These are phyloP conservation scores for Labroides dimidiatus DNA, from an alignment of 2,797 vertebrate species.

Conservation along the genomic window DNA sequence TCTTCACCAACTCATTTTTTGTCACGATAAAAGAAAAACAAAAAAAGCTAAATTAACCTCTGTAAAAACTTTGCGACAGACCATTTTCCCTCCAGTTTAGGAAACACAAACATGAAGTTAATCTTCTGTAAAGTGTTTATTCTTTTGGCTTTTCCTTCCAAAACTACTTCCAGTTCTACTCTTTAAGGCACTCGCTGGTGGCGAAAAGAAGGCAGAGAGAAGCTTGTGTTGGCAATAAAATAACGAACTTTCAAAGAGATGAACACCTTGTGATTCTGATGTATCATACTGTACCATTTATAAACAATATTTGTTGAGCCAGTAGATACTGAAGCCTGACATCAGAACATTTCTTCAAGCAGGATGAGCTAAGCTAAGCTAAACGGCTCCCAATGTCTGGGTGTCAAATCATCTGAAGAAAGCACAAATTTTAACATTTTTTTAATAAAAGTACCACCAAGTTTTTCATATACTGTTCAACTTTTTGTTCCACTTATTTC, in stretches of 20 bases:
- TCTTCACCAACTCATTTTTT: no score
- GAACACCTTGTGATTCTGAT: neutral
- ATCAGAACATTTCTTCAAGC: neutral
- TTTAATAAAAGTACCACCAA: slow-evolving; percentile 41
- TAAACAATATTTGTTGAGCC: slow-evolving; percentile 4
- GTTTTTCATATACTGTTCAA: slow-evolving; percentile 21
- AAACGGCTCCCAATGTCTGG: neutral
- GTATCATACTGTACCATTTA: neutral
- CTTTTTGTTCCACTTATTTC: slow-evolving; percentile 5
- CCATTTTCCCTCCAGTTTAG: neutral
- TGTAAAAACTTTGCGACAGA: neutral
- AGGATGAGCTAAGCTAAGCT: neutral
- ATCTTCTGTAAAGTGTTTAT: neutral
- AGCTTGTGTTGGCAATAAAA: slow-evolving; percentile 23
- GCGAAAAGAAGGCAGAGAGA: slow-evolving; percentile 58
- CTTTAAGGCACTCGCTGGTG: slow-evolving; percentile 80
- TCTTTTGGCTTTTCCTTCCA: slow-evolving; percentile 27
- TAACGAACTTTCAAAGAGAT: neutral
- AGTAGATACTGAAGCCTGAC: slow-evolving; percentile 5
- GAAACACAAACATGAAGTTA: slow-evolving; percentile 14
- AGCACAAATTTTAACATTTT: slow-evolving; percentile 32
- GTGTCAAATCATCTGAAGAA: slow-evolving; percentile 2
- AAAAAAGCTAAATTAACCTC: no score
- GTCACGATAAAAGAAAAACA: no score
- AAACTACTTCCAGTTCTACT: slow-evolving; percentile 38